A percentile compares a stretch with the other conserved stretches of the same genome.
Evolutionary conservation across 2,797 vertebrate species (phyloP).

Genomic region (Aselliscus stoliczkanus): DNA sequence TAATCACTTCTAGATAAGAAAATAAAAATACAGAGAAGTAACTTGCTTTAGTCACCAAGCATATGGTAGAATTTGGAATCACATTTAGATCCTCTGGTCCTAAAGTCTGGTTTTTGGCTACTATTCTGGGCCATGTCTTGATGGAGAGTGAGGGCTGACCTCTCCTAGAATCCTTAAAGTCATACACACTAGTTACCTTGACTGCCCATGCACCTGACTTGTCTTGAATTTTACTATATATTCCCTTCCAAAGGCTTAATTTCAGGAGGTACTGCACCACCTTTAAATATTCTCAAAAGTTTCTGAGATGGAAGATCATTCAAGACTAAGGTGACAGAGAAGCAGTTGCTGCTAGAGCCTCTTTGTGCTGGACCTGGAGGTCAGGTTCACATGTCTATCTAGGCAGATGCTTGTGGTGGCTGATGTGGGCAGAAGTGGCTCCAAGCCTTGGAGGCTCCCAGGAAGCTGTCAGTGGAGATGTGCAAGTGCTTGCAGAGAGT

Average conservation of each 20-base stretch:
- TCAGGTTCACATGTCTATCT: background rate
- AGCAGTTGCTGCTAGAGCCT: background rate
- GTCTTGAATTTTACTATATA: background rate
- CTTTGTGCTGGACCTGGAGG: background rate
- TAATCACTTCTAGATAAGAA: background rate
- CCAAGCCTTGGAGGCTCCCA: background rate
- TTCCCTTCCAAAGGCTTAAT: background rate
- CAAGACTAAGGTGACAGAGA: background rate
- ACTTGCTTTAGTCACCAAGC: background rate
- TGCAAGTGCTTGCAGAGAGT: background rate
- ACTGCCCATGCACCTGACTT: background rate
- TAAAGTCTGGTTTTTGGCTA: background rate
- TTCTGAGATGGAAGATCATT: slow-evolving; percentile 18
- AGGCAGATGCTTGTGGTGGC: background rate
- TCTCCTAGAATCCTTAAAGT: background rate
- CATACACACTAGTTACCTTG: background rate
- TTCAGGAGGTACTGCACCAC: background rate
- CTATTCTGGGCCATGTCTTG: background rate
- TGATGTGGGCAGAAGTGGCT: background rate
- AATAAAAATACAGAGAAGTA: background rate
- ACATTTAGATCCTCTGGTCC: background rate
- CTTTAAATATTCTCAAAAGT: background rate
- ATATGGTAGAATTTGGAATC: background rate
- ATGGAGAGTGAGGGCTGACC: background rate
- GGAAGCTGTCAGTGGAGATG: background rate